Base-by-base conservation (phyloP, 1,140 invertebrate species). In the Drosophila orosa region DNA sequence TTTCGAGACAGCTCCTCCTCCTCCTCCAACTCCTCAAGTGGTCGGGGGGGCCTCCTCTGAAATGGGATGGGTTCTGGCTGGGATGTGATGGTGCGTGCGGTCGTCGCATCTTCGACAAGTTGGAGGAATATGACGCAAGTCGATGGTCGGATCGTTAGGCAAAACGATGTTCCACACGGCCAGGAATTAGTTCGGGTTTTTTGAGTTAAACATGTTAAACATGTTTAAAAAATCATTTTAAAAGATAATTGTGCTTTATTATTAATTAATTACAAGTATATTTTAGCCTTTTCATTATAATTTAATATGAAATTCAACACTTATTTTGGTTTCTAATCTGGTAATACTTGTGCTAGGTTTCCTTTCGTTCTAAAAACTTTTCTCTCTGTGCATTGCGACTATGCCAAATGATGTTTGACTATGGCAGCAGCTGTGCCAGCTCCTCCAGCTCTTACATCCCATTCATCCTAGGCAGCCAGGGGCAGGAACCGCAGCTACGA, bases 381-480 rank as follows among this genome's bases (percentile, higher is more conserved):
- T 52, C 17, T 52, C 48, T 33, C 29, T 15, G 48, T 52, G 48
- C 19, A 52, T 33, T 52, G 69, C 66, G 52, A 71, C 65, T 86
- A 73, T 76, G 56, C 83, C 82, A 86, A 86, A 86, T 89, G 80
- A 89, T 86, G 76, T 86, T 86, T 86, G 84, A 66, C 83, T 86
- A 75, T 59, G 56, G 60, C 65, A 40, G 69, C 75, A 61, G 74
- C 56, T 77, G 44, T 31, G 17, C 37, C 66, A 68, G n/a, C 29
- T 22, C 15, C 48, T 4, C 7, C 37, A 39, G 19, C 29, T 25
- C 50, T 15, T 9, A n/a, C 54, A 37, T 24, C 22, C 42, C 55
- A 25, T 27, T 52, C 39, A 25, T 72, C 40, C 35, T 33, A 15
- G 44, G 22, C 22, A n/a, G 24, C 8, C 17, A 5, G 35, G 13